Evolutionary conservation across 2,888 invertebrate species (phyloP).

Genomic region (Eilema depressum): DNA sequence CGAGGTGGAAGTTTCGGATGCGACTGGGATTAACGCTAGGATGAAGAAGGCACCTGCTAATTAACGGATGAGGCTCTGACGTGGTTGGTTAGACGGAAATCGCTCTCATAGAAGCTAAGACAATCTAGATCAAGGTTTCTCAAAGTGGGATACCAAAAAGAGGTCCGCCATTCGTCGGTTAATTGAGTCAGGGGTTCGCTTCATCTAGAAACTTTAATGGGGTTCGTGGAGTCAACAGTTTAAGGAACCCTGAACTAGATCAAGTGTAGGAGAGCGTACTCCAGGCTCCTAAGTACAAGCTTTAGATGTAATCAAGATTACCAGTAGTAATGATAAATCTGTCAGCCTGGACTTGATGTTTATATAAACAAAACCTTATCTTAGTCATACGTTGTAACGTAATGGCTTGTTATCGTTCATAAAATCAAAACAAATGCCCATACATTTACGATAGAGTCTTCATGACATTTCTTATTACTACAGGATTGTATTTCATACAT

Average conservation of each 20-base stretch:
- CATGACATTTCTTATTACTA: conserved; percentile 38
- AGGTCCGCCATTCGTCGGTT: too few species aligned
- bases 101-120: neutral
- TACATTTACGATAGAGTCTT: conserved; percentile 27
- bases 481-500: conserved; percentile 47
- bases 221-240: too few species aligned
- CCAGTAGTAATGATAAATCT: neutral
- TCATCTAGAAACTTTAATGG: too few species aligned
- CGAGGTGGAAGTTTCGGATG: too few species aligned
- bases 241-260: too few species aligned
- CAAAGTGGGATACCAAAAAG: too few species aligned
- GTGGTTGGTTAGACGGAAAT: neutral
- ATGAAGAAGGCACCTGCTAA: neutral
- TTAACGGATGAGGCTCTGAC: neutral
- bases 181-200: too few species aligned
- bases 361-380: conserved; percentile 18
- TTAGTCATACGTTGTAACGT: conserved; percentile 16
- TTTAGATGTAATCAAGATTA: neutral
- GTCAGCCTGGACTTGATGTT: neutral
- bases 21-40: too few species aligned
- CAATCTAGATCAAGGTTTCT: too few species aligned
- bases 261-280: neutral
- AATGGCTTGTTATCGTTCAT: conserved; percentile 42
- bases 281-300: neutral
- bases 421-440: conserved; percentile 35